Evolutionary conservation across 1,140 invertebrate genomes (phyloP).

Genomic region (Condylostylus longicornis): DNA sequence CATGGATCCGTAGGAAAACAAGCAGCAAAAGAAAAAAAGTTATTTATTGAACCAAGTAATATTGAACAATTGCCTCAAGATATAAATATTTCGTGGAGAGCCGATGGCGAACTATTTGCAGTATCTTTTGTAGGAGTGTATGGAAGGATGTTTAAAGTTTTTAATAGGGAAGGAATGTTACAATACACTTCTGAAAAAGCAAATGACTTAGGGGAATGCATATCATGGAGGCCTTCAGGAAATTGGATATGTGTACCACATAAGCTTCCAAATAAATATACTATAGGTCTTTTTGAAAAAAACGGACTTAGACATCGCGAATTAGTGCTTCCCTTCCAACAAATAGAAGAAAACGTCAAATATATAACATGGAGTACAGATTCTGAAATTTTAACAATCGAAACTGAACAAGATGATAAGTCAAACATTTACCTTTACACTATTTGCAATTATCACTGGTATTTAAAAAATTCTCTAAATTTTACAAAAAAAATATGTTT

Average conservation of each 20-base stretch:
- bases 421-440: conserved; percentile 59
- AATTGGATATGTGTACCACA: conserved; percentile 62
- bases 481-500: conserved; percentile 37
- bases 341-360: conserved; percentile 37
- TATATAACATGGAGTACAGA: conserved; percentile 63
- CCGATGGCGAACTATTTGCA: conserved; percentile 70
- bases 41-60: conserved; percentile 8
- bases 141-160: conserved; percentile 48
- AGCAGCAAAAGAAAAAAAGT: conserved; percentile 42
- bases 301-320: conserved; percentile 82
- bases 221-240: conserved; percentile 68
- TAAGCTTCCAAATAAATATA: conserved; percentile 45
- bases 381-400: conserved; percentile 56
- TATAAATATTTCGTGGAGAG: conserved; percentile 62
- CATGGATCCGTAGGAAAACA: conserved; percentile 78
- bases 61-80: conserved; percentile 22
- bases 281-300: conserved; percentile 78
- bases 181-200: conserved; percentile 56
- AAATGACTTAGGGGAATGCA: conserved; percentile 46
- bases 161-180: conserved; percentile 54
- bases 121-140: conserved; percentile 44
- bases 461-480: conserved; percentile 57
- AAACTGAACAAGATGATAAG: conserved; percentile 30
- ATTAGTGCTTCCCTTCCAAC: conserved; percentile 51
- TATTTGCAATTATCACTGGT: conserved; percentile 80